These are phyloP conservation scores for Lordiphosa collinella DNA, from an alignment of 1,140 invertebrate genomes.

Conservation along the genomic window DNA sequence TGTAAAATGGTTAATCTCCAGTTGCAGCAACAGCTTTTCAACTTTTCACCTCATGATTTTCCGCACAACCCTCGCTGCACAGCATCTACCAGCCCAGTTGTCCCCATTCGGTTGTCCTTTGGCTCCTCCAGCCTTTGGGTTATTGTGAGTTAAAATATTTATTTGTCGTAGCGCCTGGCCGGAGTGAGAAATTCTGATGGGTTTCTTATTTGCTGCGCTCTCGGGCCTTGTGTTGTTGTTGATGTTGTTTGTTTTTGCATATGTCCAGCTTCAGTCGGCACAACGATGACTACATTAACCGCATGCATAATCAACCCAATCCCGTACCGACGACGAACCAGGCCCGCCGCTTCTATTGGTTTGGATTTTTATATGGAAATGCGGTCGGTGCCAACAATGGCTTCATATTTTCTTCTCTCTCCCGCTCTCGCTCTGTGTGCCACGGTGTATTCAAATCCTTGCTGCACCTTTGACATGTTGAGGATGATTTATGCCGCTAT, in stretches of 20 bases:
- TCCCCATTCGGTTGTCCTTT: slow-evolving; percentile 24
- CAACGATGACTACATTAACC: slow-evolving; percentile 72
- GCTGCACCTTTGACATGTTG: slow-evolving; percentile 74
- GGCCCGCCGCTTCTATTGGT: slow-evolving; percentile 29
- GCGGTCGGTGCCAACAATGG: slow-evolving; percentile 62
- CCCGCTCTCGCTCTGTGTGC: slow-evolving; percentile 18
- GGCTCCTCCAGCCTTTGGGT: slow-evolving; percentile 42
- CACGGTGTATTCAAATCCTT: slow-evolving; percentile 68
- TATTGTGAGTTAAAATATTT: slow-evolving; percentile 78
- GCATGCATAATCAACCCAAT: slow-evolving; percentile 63
- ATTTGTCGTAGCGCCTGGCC: slow-evolving; percentile 74
- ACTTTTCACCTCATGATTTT: background rate
- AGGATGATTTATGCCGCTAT: slow-evolving; percentile 73
- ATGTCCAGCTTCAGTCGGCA: slow-evolving; percentile 34
- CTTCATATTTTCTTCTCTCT: slow-evolving; percentile 65
- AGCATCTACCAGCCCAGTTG: slow-evolving; percentile 3
- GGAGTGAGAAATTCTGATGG: slow-evolving; percentile 77
- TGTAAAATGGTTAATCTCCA: no score
- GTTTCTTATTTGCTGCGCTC: slow-evolving; percentile 72
- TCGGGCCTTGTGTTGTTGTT: slow-evolving; percentile 13
- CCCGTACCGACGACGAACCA: slow-evolving; percentile 7
- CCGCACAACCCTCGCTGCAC: slow-evolving; percentile 5
- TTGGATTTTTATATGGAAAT: slow-evolving; percentile 75
- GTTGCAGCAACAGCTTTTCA: no score
- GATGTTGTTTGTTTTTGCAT: slow-evolving; percentile 46